These are phyloP conservation scores for Antechinus stuartii DNA, from an alignment of 2,113 vertebrate species.

Conservation along the genomic window DNA sequence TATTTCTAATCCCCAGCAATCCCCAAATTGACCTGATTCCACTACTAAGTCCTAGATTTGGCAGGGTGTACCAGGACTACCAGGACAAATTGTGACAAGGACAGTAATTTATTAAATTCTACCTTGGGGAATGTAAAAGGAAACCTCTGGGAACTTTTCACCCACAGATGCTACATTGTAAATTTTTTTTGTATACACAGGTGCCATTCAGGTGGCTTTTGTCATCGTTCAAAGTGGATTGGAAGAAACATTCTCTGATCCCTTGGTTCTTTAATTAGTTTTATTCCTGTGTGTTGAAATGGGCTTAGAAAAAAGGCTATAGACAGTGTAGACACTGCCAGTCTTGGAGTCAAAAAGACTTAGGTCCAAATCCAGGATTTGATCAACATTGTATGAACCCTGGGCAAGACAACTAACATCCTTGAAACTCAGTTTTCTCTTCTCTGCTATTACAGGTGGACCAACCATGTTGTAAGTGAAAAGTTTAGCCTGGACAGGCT, in stretches of 20 bases:
- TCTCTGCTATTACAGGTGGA: background rate
- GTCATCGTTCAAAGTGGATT: background rate
- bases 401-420: background rate
- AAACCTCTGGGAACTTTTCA: background rate
- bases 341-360: background rate
- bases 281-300: conserved; percentile 9
- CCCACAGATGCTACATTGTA: background rate
- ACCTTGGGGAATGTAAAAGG: background rate
- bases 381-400: no score
- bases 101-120: background rate
- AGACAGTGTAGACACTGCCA: background rate
- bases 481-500: no score
- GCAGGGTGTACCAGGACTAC: background rate
- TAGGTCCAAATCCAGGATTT: background rate
- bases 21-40: background rate
- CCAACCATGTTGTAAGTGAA: no score
- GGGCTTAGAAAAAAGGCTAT: background rate
- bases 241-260: background rate
- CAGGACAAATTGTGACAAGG: background rate
- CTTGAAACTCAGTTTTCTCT: background rate
- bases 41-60: background rate
- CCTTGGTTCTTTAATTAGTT: conserved; percentile 9
- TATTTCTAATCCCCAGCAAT: background rate
- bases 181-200: background rate
- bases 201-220: conserved; percentile 1